These are phyloP conservation scores for Noctuana brunneofusca DNA, from an alignment of 2,888 invertebrate species.

Conservation along the genomic window DNA sequence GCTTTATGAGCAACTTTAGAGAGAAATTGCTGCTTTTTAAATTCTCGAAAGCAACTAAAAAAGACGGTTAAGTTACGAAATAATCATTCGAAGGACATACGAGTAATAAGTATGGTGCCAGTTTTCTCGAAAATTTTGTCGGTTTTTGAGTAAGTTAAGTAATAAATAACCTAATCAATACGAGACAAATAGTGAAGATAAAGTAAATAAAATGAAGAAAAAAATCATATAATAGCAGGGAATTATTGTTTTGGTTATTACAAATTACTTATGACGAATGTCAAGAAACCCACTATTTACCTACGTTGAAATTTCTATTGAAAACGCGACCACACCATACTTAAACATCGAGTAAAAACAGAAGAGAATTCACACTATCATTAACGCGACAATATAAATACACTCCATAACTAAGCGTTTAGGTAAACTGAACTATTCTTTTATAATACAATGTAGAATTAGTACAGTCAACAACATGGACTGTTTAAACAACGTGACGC, in stretches of 20 bases:
- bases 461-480: not conserved
- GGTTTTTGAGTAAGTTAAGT: too few species aligned
- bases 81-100: too few species aligned
- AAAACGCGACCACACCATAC: not conserved
- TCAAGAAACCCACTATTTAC: not conserved
- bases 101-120: too few species aligned
- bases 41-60: not conserved
- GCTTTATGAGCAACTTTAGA: not conserved
- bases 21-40: not conserved
- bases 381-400: slow-evolving; percentile 42
- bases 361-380: slow-evolving; percentile 39
- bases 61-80: too few species aligned
- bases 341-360: slow-evolving; percentile 12
- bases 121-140: too few species aligned
- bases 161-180: too few species aligned
- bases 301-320: not conserved
- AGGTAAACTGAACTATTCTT: slow-evolving; percentile 35
- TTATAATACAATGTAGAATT: not conserved
- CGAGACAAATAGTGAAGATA: too few species aligned
- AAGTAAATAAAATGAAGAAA: too few species aligned
- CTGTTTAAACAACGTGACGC: not conserved
- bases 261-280: not conserved
- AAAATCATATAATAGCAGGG: not conserved
- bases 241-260: not conserved
- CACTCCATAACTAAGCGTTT: slow-evolving; percentile 37